Base-by-base conservation (phyloP, 1,140 invertebrate species). In the Brachionus sp. region DNA sequence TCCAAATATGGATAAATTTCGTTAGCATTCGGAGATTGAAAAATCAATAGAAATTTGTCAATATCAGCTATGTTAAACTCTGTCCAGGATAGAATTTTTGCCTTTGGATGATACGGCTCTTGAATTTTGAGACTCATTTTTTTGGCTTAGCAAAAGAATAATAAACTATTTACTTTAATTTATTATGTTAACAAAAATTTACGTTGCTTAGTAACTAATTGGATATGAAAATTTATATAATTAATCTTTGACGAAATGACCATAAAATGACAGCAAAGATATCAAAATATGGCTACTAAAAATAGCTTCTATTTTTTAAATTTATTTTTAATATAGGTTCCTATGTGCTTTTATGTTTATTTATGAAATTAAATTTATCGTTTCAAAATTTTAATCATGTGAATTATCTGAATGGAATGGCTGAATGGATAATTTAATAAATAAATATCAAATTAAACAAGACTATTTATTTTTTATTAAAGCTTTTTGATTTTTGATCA, bases 1-100 rank as follows among this genome's bases (percentile, higher is more conserved):
- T 57, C 77, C 12, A 80, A 53, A 80, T 62, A 80, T 10, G 35
- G 33, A 39, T 66, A 66, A n/a, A 66, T 80, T 37, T 80, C 77
- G 19, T 37, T 42, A 4, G 50, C 23, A 62, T 39, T 62, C 3
- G 16, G 16, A 10, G 77, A 62, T 80, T 66, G 19, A 62, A 62
- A 80, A 62, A 66, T 57, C 6, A 80, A n/a, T 13, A 80, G 23
- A 23, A 80, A 62, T 3, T 19, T 19, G 35, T 80, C 77, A 12
- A 80, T 80, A 19, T 80, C 77, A 3, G 33, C 62, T n/a, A 23
- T 25, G 33, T 80, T 80, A 19, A 80, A 66, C 42, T 80, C 77
- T n/a, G n/a, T 62, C 77, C 77, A 80, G 25, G 77, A 46, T 6
- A 80, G 57, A 29, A 80, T 10, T 62, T 66, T 80, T 10, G 77